Percentiles rank a stretch among this genome's conserved stretches.
phyloP scores from a whole-genome alignment of 2,797 vertebrate genomes.

The Lagodon rhomboides region DNA sequence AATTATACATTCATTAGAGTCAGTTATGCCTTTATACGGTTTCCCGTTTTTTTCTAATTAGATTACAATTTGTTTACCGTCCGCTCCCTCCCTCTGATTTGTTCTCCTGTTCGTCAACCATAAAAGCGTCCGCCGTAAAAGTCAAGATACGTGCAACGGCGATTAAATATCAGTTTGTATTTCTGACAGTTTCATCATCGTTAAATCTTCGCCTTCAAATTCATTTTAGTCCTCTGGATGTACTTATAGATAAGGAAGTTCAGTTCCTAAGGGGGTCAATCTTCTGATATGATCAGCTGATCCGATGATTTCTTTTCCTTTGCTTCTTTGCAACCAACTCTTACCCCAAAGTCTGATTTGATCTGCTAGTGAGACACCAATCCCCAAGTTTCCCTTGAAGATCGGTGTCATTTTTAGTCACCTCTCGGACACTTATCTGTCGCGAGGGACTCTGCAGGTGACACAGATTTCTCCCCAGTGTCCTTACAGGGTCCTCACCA shows the following conservation, averaged over 20 bases:
- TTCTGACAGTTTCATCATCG: conserved; percentile 55
- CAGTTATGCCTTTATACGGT: conserved; percentile 50
- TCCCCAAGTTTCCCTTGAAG: conserved; percentile 8
- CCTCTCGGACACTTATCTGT: not conserved
- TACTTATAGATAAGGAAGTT: conserved; percentile 29
- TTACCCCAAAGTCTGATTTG: conserved; percentile 2
- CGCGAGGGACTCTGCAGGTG: too few species aligned
- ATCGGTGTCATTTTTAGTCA: conserved; percentile 5
- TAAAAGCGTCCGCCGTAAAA: conserved; percentile 23
- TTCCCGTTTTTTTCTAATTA: conserved; percentile 56
- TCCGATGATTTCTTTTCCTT: not conserved
- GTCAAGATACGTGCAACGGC: conserved; percentile 32
- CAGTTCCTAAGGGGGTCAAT: conserved; percentile 14
- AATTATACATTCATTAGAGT: conserved; percentile 57
- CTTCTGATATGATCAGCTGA: conserved; percentile 30
- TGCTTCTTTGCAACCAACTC: not conserved
- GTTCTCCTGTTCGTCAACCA: not conserved
- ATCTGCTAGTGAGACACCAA: not conserved
- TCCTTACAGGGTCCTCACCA: conserved; percentile 96
- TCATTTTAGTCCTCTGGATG: conserved; percentile 19
- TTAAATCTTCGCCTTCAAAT: conserved; percentile 8
- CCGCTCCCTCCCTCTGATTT: conserved; percentile 2
- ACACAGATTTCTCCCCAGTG: conserved; percentile 77
- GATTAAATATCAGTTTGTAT: conserved; percentile 34
- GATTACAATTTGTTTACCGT: conserved; percentile 41